These are phyloP conservation scores for Epistrophella euchroma DNA, from an alignment of 2,888 invertebrate species.

Conservation along the genomic window DNA sequence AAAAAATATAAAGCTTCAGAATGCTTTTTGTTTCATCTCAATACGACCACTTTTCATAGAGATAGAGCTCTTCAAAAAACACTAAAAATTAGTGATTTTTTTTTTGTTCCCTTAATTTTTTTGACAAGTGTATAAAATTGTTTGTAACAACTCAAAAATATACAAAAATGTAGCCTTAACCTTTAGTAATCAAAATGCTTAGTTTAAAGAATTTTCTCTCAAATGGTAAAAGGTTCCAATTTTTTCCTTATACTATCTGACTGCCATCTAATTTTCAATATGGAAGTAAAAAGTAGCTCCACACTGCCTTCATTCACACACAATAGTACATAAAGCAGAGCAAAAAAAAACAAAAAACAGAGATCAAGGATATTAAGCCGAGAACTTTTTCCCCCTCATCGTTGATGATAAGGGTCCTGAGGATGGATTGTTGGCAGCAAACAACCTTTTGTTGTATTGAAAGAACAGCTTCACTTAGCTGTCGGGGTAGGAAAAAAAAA, in stretches of 20 bases:
- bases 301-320: constrained; percentile 1
- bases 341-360: not conserved
- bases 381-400: not conserved
- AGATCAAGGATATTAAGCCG: constrained; percentile 28
- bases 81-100: too few species aligned
- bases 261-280: constrained; percentile 10
- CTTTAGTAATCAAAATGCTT: too few species aligned
- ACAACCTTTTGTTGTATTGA: constrained; percentile 47
- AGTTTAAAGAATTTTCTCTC: too few species aligned
- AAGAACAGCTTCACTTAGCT: constrained; percentile 13
- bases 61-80: too few species aligned
- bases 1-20: too few species aligned
- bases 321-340: not conserved
- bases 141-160: too few species aligned
- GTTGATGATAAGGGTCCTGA: constrained; percentile 24
- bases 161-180: too few species aligned
- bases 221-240: not conserved
- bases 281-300: not conserved
- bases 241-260: not conserved
- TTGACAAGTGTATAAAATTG: too few species aligned
- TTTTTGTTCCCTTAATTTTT: too few species aligned
- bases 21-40: too few species aligned
- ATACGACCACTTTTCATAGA: too few species aligned
- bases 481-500: not conserved
- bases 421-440: constrained; percentile 21